A percentile compares a stretch with the other conserved stretches of the same genome.
These are phyloP conservation scores for Euschistus heros DNA, from an alignment of 1,140 invertebrate species.

Conservation along the genomic window DNA sequence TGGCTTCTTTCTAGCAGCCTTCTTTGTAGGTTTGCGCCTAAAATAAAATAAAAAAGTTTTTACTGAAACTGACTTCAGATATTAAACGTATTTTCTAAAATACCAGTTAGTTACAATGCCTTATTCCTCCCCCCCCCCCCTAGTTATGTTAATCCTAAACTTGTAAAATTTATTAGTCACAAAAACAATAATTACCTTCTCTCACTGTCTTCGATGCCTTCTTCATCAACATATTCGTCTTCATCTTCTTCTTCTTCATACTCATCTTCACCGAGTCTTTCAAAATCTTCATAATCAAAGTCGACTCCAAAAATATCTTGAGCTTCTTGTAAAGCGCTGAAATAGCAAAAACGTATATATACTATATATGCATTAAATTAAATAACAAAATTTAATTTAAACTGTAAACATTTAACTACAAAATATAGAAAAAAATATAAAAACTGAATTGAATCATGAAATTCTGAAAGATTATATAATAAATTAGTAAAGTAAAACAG, in stretches of 20 bases:
- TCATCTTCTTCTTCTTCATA: slow-evolving; percentile 75
- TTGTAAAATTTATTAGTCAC: no score
- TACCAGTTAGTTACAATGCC: no score
- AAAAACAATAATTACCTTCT: slow-evolving; percentile 22
- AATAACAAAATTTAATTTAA: neutral
- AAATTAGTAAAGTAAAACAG: no score
- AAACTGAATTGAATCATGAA: no score
- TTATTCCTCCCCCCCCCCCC: no score
- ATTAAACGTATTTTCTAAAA: no score
- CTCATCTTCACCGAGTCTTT: slow-evolving; percentile 76
- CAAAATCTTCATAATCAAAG: slow-evolving; percentile 95
- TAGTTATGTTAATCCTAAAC: no score
- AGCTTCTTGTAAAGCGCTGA: slow-evolving; percentile 86
- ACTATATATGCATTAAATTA: slow-evolving; percentile 24
- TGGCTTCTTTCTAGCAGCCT: slow-evolving; percentile 63
- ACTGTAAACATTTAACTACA: neutral
- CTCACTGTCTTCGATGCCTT: slow-evolving; percentile 42
- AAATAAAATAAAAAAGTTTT: slow-evolving; percentile 20
- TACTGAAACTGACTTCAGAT: neutral
- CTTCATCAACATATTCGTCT: slow-evolving; percentile 61
- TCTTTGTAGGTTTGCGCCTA: slow-evolving; percentile 46
- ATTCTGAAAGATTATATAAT: no score
- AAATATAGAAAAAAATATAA: no score
- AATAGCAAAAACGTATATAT: slow-evolving; percentile 17
- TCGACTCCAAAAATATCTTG: slow-evolving; percentile 99